Conservation (phyloP, 1,140 invertebrate species). For the Harlomillsia oculata region DNA sequence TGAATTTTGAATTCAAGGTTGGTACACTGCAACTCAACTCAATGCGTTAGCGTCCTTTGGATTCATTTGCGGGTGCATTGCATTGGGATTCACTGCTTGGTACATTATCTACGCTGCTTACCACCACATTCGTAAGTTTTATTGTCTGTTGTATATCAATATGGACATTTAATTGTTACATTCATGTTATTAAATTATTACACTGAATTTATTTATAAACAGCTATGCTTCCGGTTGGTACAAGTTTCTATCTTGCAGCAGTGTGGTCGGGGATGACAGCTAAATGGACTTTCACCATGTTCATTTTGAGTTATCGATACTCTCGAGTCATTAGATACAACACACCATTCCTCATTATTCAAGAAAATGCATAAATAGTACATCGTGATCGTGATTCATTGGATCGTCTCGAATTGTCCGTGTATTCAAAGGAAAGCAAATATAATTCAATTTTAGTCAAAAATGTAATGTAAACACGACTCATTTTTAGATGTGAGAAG, state of each 20-base stretch:
- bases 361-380: slow-evolving; percentile 9
- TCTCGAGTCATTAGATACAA: slow-evolving; percentile 28
- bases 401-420: too few species aligned
- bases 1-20: slow-evolving; percentile 10
- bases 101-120: slow-evolving; percentile 30
- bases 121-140: slow-evolving; percentile 32
- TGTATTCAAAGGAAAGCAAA: too few species aligned
- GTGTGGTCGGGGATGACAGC: slow-evolving; percentile 31
- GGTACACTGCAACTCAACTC: slow-evolving; percentile 26
- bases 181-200: neutral
- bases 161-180: neutral
- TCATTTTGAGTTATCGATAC: slow-evolving; percentile 25
- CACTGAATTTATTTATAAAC: slow-evolving; percentile 8
- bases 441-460: too few species aligned
- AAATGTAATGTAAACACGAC: too few species aligned
- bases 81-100: slow-evolving; percentile 31
- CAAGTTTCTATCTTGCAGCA: slow-evolving; percentile 30
- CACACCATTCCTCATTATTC: slow-evolving; percentile 32
- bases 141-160: neutral
- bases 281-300: slow-evolving; percentile 30
- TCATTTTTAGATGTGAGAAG: too few species aligned
- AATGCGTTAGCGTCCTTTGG: slow-evolving; percentile 22
- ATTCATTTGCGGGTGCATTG: slow-evolving; percentile 22
- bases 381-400: neutral
- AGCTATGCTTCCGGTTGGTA: slow-evolving; percentile 28